A percentile compares a stretch with the other conserved stretches of the same genome.
Evolutionary conservation across 2,888 invertebrate genomes (phyloP).

Genomic region (Ectemnius continuus): DNA sequence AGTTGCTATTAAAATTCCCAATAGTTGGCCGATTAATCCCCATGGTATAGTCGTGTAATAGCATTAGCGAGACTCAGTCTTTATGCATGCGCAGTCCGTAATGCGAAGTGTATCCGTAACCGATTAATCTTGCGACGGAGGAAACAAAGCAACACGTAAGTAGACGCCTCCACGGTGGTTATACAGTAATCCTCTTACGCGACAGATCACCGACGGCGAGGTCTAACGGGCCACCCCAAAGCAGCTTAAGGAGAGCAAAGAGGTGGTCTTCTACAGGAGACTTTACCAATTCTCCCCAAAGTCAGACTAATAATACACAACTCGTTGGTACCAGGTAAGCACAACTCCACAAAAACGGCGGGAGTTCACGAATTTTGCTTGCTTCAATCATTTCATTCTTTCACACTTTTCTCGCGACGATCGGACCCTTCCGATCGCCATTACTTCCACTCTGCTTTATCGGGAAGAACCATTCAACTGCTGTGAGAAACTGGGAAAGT

Average conservation of each 20-base stretch:
- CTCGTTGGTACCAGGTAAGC: constrained; percentile 79
- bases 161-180: constrained; percentile 16
- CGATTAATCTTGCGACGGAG: constrained; percentile 4
- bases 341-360: constrained; percentile 52
- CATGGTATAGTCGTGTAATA: too few relatives aligned
- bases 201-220: constrained; percentile 82
- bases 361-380: constrained; percentile 30
- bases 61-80: too few relatives aligned
- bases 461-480: neutral
- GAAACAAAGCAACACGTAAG: constrained; percentile 9
- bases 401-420: constrained; percentile 17
- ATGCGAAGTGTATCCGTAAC: too few relatives aligned
- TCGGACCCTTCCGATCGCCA: neutral
- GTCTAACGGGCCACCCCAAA: constrained; percentile 80
- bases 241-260: constrained; percentile 82
- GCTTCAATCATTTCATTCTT: constrained; percentile 39
- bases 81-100: too few relatives aligned
- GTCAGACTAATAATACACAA: constrained; percentile 72
- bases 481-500: neutral
- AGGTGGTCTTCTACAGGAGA: constrained; percentile 92
- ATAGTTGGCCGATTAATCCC: too few relatives aligned
- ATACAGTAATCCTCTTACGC: constrained; percentile 42
- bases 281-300: constrained; percentile 82
- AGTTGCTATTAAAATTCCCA: too few relatives aligned
- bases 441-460: neutral